phyloP scores from a whole-genome alignment of 2,113 vertebrate genomes.

The Mesembrinibis cayennensis region DNA sequence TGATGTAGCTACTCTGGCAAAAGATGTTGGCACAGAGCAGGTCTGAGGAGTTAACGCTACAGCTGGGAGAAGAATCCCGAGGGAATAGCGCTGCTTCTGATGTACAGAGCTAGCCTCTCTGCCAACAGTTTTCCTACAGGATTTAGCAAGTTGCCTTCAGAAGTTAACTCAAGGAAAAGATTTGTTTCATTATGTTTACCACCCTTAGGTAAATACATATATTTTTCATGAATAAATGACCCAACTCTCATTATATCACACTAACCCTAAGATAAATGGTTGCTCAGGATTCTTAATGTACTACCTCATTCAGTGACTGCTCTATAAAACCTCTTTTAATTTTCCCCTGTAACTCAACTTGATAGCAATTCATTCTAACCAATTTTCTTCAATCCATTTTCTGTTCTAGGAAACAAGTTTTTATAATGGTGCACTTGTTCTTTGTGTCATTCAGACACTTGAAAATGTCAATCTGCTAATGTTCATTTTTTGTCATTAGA shows the following conservation, averaged over 20 bases:
- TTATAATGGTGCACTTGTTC: conserved; percentile 22
- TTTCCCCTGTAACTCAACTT: neutral
- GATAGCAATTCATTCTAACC: conserved; percentile 20
- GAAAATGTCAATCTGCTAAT: neutral
- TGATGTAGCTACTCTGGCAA: neutral
- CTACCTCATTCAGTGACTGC: neutral
- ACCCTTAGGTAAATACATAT: neutral
- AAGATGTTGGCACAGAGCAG: neutral
- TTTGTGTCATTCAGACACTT: conserved; percentile 22
- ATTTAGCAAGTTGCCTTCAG: neutral
- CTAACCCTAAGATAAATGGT: neutral
- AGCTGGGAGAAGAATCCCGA: neutral
- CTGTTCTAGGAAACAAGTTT: conserved; percentile 16
- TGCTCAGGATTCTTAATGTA: neutral
- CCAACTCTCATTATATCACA: neutral
- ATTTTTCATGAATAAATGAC: neutral
- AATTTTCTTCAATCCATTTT: conserved; percentile 36
- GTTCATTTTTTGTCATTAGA: conserved; percentile 5
- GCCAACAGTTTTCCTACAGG: neutral
- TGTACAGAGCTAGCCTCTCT: neutral
- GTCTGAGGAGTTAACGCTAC: neutral
- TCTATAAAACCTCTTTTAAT: conserved; percentile 24
- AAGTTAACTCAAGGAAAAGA: neutral
- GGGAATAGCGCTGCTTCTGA: neutral
- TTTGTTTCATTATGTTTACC: neutral